Percentiles rank a stretch among this genome's conserved stretches.
Conservation (phyloP, 2,888 invertebrate genomes). For the Eretmocerus hayati region DNA sequence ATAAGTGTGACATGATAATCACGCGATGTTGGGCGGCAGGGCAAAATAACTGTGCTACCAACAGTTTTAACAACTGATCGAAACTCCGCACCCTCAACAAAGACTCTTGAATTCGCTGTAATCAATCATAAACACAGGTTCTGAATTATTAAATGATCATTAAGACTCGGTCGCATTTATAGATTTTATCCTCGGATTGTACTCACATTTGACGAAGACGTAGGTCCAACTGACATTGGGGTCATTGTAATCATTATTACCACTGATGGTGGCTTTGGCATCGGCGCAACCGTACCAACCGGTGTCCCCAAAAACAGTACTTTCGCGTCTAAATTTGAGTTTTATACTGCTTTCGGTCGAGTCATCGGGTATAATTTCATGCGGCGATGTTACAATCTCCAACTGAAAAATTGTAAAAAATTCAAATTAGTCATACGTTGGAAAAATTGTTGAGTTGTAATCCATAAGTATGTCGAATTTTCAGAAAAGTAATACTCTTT, state of each 20-base stretch:
- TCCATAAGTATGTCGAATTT: not conserved
- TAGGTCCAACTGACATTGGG: constrained; percentile 33
- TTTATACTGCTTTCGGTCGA: not conserved
- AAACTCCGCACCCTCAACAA: constrained; percentile 42
- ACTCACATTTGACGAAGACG: constrained; percentile 40
- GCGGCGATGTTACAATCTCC: constrained; percentile 17
- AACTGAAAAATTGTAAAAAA: not conserved
- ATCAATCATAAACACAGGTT: no score
- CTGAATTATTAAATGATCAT: no score
- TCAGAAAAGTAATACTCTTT: no score
- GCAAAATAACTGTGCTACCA: constrained; percentile 48
- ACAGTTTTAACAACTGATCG: constrained; percentile 1
- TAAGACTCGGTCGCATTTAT: no score
- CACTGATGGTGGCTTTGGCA: constrained; percentile 17
- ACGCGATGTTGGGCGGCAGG: constrained; percentile 60
- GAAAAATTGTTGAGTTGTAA: not conserved
- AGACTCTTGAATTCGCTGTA: constrained; percentile 48
- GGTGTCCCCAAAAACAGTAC: constrained; percentile 33
- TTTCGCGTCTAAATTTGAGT: constrained; percentile 7
- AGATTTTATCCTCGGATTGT: no score
- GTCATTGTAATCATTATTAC: constrained; percentile 14
- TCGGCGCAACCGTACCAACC: constrained; percentile 41
- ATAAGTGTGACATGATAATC: constrained; percentile 46
- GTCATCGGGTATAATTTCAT: constrained; percentile 10
- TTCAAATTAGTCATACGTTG: not conserved